These are phyloP conservation scores for Cichlasoma orientale DNA, from an alignment of 2,797 vertebrate species.

Conservation along the genomic window DNA sequence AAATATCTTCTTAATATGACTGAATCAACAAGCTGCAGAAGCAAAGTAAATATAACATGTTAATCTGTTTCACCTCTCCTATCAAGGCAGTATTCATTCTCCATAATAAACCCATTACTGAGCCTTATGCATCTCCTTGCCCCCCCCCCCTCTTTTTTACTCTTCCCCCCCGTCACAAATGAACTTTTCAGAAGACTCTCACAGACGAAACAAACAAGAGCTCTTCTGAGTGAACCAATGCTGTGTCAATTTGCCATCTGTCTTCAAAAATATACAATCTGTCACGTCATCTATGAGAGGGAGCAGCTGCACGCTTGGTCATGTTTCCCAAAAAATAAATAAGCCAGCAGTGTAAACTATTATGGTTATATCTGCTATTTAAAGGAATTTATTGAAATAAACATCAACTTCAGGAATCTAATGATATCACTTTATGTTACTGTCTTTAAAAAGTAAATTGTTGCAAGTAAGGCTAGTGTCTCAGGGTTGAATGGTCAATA, in stretches of 20 bases:
- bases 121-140: neutral
- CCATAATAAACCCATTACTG: constrained; percentile 41
- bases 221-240: constrained; percentile 25
- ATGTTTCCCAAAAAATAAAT: neutral
- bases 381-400: neutral
- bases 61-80: constrained; percentile 23
- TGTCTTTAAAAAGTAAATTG: neutral
- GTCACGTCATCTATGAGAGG: constrained; percentile 10
- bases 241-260: constrained; percentile 54
- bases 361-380: neutral
- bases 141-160: neutral
- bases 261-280: constrained; percentile 24
- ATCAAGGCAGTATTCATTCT: constrained; percentile 42
- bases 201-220: constrained; percentile 13
- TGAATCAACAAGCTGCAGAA: constrained; percentile 28
- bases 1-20: constrained; percentile 5
- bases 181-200: constrained; percentile 22
- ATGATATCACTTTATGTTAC: neutral
- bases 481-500: neutral
- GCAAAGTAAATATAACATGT: constrained; percentile 29
- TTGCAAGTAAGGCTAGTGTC: neutral
- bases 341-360: neutral
- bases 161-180: neutral
- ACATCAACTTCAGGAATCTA: neutral
- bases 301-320: constrained; percentile 40